These are phyloP conservation scores for Psittacus erithacus DNA, from an alignment of 2,113 vertebrate species.

Conservation along the genomic window DNA sequence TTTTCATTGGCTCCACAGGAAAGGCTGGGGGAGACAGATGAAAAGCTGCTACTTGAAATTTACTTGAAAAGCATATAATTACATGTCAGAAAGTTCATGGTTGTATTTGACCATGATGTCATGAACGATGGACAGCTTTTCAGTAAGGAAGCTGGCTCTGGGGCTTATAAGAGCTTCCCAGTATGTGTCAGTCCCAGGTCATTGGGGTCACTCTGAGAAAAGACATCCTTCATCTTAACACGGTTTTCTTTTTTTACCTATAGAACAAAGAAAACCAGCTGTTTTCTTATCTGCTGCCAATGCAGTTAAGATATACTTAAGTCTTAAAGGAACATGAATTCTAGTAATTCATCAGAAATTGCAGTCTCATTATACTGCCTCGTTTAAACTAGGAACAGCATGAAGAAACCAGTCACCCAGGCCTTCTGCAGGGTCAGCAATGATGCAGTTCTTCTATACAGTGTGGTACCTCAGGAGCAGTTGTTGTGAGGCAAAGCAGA, in stretches of 20 bases:
- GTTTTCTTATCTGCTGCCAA: background rate
- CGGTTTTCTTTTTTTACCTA: background rate
- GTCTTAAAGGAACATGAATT: background rate
- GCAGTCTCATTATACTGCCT: background rate
- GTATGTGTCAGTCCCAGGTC: background rate
- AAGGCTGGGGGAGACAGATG: background rate
- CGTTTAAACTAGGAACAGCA: background rate
- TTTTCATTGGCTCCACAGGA: conserved; percentile 24
- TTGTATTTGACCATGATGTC: conserved; percentile 35
- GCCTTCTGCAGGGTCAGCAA: background rate
- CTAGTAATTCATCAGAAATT: background rate
- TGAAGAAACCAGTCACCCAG: background rate
- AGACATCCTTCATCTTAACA: conserved; percentile 12
- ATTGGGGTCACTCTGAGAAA: background rate
- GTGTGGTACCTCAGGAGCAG: background rate
- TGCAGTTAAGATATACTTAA: background rate
- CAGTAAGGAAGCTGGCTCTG: background rate
- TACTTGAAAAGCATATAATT: conserved; percentile 26
- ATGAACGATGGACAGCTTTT: background rate
- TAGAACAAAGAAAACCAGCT: background rate
- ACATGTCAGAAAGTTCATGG: conserved; percentile 12
- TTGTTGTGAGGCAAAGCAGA: background rate
- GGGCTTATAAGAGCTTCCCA: conserved; percentile 9
- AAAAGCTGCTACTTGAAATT: conserved; percentile 34
- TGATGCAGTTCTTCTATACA: background rate